These are phyloP conservation scores for Tokudaia tokunoshimensis DNA, from an alignment of 2,797 vertebrate genomes.

Conservation along the genomic window DNA sequence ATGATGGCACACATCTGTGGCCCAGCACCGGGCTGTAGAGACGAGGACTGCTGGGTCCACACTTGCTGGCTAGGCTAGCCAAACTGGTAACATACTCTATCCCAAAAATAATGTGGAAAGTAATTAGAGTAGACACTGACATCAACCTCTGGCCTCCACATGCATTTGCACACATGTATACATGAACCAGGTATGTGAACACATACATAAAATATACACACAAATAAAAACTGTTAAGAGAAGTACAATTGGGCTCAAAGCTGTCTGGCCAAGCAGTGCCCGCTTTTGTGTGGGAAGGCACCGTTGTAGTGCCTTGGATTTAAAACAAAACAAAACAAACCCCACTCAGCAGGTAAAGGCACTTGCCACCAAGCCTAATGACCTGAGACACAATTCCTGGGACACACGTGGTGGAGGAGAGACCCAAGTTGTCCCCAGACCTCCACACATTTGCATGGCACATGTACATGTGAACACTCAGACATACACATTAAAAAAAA, in stretches of 20 bases:
- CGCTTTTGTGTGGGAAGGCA: background rate
- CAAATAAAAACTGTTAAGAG: no score
- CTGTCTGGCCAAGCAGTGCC: background rate
- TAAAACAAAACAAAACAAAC: background rate
- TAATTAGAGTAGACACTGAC: background rate
- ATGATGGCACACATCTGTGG: background rate
- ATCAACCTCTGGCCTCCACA: background rate
- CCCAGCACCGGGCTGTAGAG: background rate
- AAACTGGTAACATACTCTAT: no score
- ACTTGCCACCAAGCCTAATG: background rate
- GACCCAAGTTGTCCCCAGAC: background rate
- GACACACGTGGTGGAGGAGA: background rate
- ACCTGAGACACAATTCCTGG: background rate
- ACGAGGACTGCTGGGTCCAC: no score
- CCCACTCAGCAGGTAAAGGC: background rate
- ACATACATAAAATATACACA: background rate
- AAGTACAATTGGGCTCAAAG: background rate
- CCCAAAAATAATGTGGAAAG: background rate
- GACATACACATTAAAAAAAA: background rate
- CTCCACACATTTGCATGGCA: background rate
- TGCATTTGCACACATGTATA: background rate
- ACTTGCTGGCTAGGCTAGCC: background rate
- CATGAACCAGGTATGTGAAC: background rate
- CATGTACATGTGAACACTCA: background rate
- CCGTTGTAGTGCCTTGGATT: background rate